A percentile compares a stretch with the other conserved stretches of the same genome.
phyloP scores from a whole-genome alignment of 1,140 invertebrate species.

The Drosophila bocki region DNA sequence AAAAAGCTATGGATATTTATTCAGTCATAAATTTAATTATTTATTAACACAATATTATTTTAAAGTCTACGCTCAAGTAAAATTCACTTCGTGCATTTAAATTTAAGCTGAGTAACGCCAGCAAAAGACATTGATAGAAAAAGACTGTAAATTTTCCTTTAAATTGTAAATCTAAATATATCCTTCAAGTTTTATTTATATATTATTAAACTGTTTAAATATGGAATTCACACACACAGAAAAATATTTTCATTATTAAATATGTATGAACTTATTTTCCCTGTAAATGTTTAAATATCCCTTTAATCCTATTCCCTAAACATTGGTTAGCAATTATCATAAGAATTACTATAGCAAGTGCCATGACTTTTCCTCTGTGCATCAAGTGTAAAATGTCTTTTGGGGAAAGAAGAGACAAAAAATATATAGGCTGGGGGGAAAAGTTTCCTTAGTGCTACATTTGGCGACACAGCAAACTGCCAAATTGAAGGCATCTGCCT shows the following conservation, averaged over 20 bases:
- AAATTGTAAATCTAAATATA: background rate
- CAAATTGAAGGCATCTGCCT: conserved; percentile 62
- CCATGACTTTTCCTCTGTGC: conserved; percentile 4
- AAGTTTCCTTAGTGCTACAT: conserved; percentile 68
- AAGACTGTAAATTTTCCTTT: background rate
- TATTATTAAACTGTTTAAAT: background rate
- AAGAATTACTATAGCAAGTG: background rate
- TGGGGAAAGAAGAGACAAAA: conserved; percentile 17
- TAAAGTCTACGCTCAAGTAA: background rate
- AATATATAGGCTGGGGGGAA: conserved; percentile 54
- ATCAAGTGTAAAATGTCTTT: conserved; percentile 14
- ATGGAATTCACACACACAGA: background rate
- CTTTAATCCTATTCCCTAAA: background rate
- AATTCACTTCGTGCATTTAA: background rate
- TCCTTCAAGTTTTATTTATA: no score
- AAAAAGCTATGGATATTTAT: conserved; percentile 6
- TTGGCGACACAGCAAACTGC: conserved; percentile 62
- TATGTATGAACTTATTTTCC: background rate
- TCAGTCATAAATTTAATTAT: background rate
- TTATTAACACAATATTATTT: background rate
- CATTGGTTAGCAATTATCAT: background rate
- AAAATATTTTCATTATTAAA: background rate
- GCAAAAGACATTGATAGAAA: background rate
- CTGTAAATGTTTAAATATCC: background rate
- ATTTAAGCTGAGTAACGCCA: background rate